phyloP scores from a whole-genome alignment of 2,113 vertebrate genomes.

The Rousettus leschenaultii region DNA sequence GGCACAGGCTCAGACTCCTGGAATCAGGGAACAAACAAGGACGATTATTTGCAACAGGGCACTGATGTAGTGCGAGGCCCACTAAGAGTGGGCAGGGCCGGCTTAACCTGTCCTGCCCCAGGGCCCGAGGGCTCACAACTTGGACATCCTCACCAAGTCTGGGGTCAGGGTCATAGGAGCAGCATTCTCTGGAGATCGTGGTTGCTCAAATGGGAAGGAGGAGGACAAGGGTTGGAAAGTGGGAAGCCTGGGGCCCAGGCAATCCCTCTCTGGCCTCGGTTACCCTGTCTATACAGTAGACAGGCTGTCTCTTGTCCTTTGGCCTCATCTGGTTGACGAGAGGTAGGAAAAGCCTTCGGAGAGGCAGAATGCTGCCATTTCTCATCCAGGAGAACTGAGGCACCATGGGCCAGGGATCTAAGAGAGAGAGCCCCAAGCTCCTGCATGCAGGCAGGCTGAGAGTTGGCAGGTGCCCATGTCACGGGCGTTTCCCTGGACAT shows the following conservation, averaged over 20 bases:
- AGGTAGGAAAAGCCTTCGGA: neutral
- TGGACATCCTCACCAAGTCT: neutral
- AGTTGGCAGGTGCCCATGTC: accelerated
- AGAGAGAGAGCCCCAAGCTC: neutral
- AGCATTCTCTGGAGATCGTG: neutral
- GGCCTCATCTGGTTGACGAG: neutral
- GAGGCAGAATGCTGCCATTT: neutral
- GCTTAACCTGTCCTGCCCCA: neutral
- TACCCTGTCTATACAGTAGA: too few species aligned
- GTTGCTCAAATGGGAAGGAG: neutral
- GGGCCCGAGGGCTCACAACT: neutral
- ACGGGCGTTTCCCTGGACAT: neutral
- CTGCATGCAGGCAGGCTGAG: neutral
- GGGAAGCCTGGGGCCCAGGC: neutral
- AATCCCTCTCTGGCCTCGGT: neutral
- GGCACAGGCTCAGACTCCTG: neutral
- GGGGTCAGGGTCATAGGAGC: neutral
- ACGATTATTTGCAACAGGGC: neutral
- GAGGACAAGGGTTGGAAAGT: neutral
- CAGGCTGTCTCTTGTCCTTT: neutral
- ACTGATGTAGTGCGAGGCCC: neutral
- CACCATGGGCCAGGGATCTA: accelerated
- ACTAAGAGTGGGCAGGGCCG: neutral
- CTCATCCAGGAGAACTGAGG: neutral
- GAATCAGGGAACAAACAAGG: neutral